Base-by-base conservation (phyloP, 2,113 vertebrate species). In the Cryptotis parvus region DNA sequence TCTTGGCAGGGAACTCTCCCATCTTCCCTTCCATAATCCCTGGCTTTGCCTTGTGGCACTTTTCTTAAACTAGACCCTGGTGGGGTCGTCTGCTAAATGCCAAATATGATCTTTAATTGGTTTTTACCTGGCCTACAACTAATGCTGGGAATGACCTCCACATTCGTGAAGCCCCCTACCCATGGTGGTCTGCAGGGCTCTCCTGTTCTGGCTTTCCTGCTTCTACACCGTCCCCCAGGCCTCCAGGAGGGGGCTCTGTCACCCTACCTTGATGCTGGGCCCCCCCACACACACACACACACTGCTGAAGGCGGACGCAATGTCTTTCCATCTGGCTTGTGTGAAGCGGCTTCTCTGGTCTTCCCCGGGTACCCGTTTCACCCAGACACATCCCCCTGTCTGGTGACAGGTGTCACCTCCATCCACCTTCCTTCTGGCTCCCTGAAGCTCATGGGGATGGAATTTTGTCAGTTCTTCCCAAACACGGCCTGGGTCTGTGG, bases 41-140 rank as follows among this genome's bases (percentile, higher is more conserved):
- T 70, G 75, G 31, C 43, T 94, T 84, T 72, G 66, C 65, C 29
- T 55, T 84, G 35, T 2, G 63, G 39, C 22, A 11, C 69, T 87
- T 87, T 93, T 84, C 77, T 69, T n/a, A 93, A 90, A 70, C 69
- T 55, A 55, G 84, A 70, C 63, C 83, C 43, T 65, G 11, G 14
- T 20, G 69, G 41, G 66, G 20, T 24, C 70, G 66, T 39, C 26
- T 65, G 55, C 74, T 77, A 83, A 75, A 72, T 89, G 70, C 65
- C 39, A 37, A 83, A 7, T 29, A 6, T 65, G 63, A 7, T 31
- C 27, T 65, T 29, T 11, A 31, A 10, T 29, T 12, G 3, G 27
- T 31, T 4, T n/a, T 12, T 78, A 66, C 65, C 65, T 69, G 24
- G 68, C 16, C n/a, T 33, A 49, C 5, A 12, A 14, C 45, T 49